Base-by-base conservation (phyloP, 2,113 vertebrate species). In the Columba janthina region DNA sequence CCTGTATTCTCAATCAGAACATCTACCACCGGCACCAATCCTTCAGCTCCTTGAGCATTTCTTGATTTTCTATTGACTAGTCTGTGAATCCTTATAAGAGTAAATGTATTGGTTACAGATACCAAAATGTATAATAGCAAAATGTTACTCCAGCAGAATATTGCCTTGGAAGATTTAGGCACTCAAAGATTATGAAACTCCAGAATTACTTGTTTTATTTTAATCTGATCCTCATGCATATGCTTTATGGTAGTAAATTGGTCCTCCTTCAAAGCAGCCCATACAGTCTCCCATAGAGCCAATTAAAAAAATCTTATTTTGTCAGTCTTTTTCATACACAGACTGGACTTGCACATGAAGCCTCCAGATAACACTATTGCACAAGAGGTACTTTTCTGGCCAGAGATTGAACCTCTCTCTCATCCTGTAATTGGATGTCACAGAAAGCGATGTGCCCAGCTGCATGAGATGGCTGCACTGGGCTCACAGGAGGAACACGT, bases 391-490 rank as follows among this genome's bases (percentile, higher is more conserved):
- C 5, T 60, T 70, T 71, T 60, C 56, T 60, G 24, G 32, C 32
- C 19, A 53, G 28, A 56, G 15, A 46, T 0, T 25, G 40, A 83
- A 34, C 17, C 4, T 61, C 21, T 65, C 51, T 32, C 56, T 1
- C 0, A 8, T 29, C 36, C 42, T n/a, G 4, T 28, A 60, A 50
- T 3, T 4, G 4, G 5, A 29, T 7, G 8, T 21, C 11, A 40
- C 10, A 40, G 58, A 34, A 51, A 53, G 12, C 24, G 53, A 34
- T 3, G 1, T 32, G 24, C 13, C 15, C 25, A 75, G 72, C 50
- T 50, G 29, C 8, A 5, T 28, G 48, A 13, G 15, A 57, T 31
- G 29, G 12, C 24, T 25, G n/a, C 25, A 9, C 25, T 12, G 29
- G 25, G 1, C 14, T 85, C 54, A 17, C 19, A 7, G 9, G 19